These are phyloP conservation scores for Callimorpha dominula DNA, from an alignment of 2,888 invertebrate genomes.

Conservation along the genomic window DNA sequence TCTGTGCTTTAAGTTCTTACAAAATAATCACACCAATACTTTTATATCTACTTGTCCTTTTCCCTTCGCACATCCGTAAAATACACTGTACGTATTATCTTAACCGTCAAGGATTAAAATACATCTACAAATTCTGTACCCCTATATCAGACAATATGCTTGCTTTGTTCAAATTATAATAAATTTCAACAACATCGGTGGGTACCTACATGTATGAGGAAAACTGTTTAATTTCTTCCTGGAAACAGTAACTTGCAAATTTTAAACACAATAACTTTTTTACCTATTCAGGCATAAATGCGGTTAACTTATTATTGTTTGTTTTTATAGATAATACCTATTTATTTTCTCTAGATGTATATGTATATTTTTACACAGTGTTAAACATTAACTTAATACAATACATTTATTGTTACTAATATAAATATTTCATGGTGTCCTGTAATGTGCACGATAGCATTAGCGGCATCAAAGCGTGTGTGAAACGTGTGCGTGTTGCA, in stretches of 20 bases:
- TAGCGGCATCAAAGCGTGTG: too few species aligned
- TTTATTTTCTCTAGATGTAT: too few species aligned
- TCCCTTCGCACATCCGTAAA: slow-evolving; percentile 38
- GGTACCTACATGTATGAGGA: slow-evolving; percentile 3
- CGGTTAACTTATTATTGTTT: too few species aligned
- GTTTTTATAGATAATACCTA: too few species aligned
- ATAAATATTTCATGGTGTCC: too few species aligned
- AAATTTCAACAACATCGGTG: slow-evolving; percentile 44
- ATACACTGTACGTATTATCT: slow-evolving; percentile 54
- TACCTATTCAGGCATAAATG: too few species aligned
- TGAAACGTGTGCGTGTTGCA: too few species aligned
- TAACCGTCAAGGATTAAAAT: slow-evolving; percentile 71
- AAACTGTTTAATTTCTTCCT: slow-evolving; percentile 19
- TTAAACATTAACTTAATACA: too few species aligned
- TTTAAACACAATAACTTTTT: neutral
- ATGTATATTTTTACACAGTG: too few species aligned
- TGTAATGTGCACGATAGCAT: too few species aligned
- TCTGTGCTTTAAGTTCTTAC: neutral
- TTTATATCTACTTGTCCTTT: neutral
- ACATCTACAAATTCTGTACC: slow-evolving; percentile 58
- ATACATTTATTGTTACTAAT: too few species aligned
- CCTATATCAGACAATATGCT: slow-evolving; percentile 32
- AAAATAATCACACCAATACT: neutral
- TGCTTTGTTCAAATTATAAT: slow-evolving; percentile 66
- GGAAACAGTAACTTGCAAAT: slow-evolving; percentile 15